Evolutionary conservation across 2,113 vertebrate genomes (phyloP), one percentile per base, ranked within the genome.

Genomic region (Hepsetus odoe): DNA sequence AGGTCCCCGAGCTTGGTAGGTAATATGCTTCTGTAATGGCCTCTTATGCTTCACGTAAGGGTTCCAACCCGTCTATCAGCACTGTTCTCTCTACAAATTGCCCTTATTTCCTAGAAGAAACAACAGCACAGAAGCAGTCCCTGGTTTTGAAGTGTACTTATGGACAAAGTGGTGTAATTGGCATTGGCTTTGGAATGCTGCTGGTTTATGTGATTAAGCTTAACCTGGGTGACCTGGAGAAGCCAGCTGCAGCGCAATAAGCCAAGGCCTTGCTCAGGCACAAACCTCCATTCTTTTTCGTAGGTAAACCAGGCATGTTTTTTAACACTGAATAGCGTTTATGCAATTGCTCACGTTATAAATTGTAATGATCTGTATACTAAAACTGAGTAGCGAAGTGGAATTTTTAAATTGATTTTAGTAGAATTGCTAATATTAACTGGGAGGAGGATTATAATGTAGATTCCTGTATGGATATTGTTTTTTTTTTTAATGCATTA

Each of bases 21-120:
- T 38, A 49, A 76, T 42, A 14, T 38, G 4, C 24, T 26, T 69
- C 38, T 59, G 40, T 59, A 77, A 49, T 77, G 71, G 10, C 67
- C 40, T 71, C 18, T 51, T 28, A 62, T 71, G 56, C 40, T 62
- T 6, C 30, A 28, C 28, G 9, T 32, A 22, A 1, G 0, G n/a
- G 12, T 12, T 38, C 32, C 20, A 38, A n/a, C 30, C n/a, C n/a
- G n/a, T n/a, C n/a, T n/a, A n/a, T n/a, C n/a, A 44, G 59, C 30
- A 20, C 10, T 33, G 26, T 56, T 55, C 9, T 42, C 6, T 0
- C 4, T 67, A 51, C 11, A 14, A 51, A 4, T 18, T 35, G 8
- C 40, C 16, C 4, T n/a, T 76, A 18, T 53, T 64, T 22, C 8
- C 59, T 10, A 28, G 62, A 8, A 33, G 53, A 51, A 28, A 18